Evolutionary conservation across 1,140 invertebrate species (phyloP), one percentile per base, ranked within the genome.

Genomic region (Drosophila novamexicana): DNA sequence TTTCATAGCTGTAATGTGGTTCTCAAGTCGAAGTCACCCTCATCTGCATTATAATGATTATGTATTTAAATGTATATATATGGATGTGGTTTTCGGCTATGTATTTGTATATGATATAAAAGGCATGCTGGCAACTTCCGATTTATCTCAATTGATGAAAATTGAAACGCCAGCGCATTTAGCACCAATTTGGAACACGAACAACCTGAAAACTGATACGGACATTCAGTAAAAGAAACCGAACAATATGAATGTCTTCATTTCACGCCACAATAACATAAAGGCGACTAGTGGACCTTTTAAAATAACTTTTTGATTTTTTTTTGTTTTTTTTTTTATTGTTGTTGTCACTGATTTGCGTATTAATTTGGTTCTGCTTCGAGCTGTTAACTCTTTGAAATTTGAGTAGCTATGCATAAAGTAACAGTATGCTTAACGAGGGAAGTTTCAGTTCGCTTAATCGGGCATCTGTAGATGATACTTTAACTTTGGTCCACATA

Each of bases 71-170:
- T 53, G 57, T 54, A 50, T 44, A 66, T 62, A 75, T 49, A 34
- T 65, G 54, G 63, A 42, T 58, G 22, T 37, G 1, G 1, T 37
- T 37, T 37, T 37, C 6, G 9, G 8, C 12, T 10, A 22, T 22
- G 16, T 49, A 50, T 62, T 40, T 12, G 49, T 45, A 49, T 58
- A 57, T 52, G 66, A 47, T 45, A 44, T 61, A 49, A 68, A 61
- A 68, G 64, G 37, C 52, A 69, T 75, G 69, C 71, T 69, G 72
- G 58, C 71, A 62, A 91, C 88, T 91, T 91, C 88, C 88, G 89
- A 91, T 91, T 89, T 91, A 91, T 91, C 89, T 91, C 81, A 91
- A 91, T 91, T 89, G 84, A 67, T 89, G 83, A 68, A 84, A 91
- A 91, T 91, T 85, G 78, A 91, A 91, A 91, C 81, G 74, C 81